phyloP scores from a whole-genome alignment of 1,140 invertebrate species.

The Ceratitis capitata region DNA sequence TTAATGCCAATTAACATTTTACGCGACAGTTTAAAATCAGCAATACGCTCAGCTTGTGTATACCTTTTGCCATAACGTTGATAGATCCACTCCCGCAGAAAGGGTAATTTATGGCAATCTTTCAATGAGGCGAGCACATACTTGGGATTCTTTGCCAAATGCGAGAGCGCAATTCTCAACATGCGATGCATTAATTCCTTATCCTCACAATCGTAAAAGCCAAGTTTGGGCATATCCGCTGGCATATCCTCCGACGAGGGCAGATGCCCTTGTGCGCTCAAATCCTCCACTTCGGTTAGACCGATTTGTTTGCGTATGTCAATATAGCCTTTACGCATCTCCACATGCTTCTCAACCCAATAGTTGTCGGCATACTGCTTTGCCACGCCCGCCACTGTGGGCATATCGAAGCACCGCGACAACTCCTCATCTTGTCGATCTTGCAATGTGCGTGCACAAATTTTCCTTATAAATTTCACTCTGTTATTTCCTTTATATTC shows the following conservation, averaged over 20 bases:
- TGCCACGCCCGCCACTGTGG: background rate
- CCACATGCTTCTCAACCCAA: background rate
- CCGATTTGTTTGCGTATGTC: background rate
- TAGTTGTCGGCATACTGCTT: background rate
- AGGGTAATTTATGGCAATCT: slow-evolving; percentile 52
- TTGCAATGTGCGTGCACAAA: background rate
- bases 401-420: background rate
- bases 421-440: background rate
- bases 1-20: background rate
- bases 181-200: slow-evolving; percentile 51
- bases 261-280: background rate
- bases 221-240: background rate
- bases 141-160: slow-evolving; percentile 48
- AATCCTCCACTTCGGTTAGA: background rate
- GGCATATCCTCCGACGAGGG: background rate
- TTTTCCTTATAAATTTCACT: background rate
- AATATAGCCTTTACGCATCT: background rate
- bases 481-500: background rate
- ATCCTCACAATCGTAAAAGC: slow-evolving; percentile 52
- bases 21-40: background rate
- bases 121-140: slow-evolving; percentile 57
- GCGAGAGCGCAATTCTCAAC: slow-evolving; percentile 49
- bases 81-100: slow-evolving; percentile 55
- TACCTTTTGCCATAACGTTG: slow-evolving; percentile 57
- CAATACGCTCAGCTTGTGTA: background rate